A percentile compares a stretch with the other conserved stretches of the same genome.
phyloP scores from a whole-genome alignment of 2,888 invertebrate genomes.

The Scrobipalpa atriplicella region DNA sequence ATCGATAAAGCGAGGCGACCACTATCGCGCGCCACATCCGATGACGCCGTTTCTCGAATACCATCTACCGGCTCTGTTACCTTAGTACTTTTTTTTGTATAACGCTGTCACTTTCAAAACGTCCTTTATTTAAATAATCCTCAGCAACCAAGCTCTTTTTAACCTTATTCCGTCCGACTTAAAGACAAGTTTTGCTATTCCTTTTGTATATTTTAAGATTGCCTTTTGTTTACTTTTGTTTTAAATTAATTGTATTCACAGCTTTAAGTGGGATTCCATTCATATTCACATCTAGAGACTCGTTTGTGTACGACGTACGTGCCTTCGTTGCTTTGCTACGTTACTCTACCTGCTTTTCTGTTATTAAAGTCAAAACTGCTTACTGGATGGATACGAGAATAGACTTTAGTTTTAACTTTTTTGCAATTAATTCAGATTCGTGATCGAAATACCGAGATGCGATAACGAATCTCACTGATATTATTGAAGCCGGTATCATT shows the following conservation, averaged over 20 bases:
- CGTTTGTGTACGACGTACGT: conserved; percentile 14
- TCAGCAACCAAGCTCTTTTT: conserved; percentile 11
- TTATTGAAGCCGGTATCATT: conserved; percentile 31
- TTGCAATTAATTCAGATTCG: conserved; percentile 26
- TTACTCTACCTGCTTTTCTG: not conserved
- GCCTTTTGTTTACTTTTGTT: conserved; percentile 20
- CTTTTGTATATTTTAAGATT: not conserved
- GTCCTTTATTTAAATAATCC: conserved; percentile 31
- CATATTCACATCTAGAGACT: conserved; percentile 22
- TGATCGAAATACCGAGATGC: conserved; percentile 35
- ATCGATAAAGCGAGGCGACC: conserved; percentile 24
- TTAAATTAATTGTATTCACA: conserved; percentile 34
- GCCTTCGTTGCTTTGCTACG: conserved; percentile 12
- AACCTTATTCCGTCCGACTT: conserved; percentile 16
- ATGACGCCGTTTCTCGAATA: conserved; percentile 22
- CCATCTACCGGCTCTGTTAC: conserved; percentile 42
- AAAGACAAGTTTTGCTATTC: conserved; percentile 20
- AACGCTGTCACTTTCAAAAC: conserved; percentile 43
- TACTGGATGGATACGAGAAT: not conserved
- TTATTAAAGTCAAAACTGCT: not conserved
- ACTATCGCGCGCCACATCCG: conserved; percentile 29
- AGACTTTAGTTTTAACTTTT: not conserved
- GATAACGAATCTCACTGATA: conserved; percentile 29
- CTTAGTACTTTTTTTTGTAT: conserved; percentile 60
- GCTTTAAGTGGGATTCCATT: conserved; percentile 35